Evolutionary conservation across 2,113 vertebrate species (phyloP).

Genomic region (Prinia subflava): DNA sequence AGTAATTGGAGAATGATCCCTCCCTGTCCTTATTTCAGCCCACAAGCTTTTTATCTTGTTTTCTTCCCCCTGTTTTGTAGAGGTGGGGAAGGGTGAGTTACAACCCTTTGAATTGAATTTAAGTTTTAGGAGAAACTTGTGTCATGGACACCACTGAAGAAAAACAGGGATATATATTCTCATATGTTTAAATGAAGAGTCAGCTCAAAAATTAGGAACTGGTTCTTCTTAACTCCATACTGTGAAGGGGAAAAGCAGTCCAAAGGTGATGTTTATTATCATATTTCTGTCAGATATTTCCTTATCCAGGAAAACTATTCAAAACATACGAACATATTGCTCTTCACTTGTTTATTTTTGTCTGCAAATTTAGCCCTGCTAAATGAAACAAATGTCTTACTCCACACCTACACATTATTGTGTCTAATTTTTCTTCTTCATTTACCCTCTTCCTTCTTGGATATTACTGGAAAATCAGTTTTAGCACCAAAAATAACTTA

Average conservation of each 20-base stretch:
- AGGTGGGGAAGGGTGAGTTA: accelerated
- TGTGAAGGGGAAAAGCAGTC: not conserved
- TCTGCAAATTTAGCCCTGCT: not conserved
- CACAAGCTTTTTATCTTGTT: accelerated
- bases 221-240: not conserved
- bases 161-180: not conserved
- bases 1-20: not conserved
- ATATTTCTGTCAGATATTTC: not conserved
- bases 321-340: not conserved
- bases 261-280: not conserved
- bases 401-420: not conserved
- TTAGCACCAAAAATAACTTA: not conserved
- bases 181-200: not conserved
- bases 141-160: not conserved
- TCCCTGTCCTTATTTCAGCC: not conserved
- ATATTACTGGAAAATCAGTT: not conserved
- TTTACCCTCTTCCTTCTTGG: not conserved
- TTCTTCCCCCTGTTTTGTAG: not conserved
- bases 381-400: not conserved
- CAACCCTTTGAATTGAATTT: not conserved
- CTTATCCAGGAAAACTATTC: not conserved
- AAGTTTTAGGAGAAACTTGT: not conserved
- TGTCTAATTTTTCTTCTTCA: not conserved
- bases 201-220: not conserved
- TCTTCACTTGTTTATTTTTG: not conserved